phyloP scores from a whole-genome alignment of 2,113 vertebrate species.

The Cynocephalus volans region DNA sequence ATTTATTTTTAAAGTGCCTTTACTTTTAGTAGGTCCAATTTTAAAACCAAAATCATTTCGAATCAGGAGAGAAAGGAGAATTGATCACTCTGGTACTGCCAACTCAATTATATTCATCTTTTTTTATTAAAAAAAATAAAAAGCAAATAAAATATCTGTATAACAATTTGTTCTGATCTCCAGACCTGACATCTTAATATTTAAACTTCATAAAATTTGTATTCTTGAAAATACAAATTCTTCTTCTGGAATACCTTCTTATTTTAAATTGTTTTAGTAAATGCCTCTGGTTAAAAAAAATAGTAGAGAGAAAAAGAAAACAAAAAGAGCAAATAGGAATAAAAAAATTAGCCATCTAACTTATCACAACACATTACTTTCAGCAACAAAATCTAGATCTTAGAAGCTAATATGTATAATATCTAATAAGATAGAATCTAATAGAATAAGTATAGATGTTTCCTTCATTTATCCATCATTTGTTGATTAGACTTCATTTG shows the following conservation, averaged over 20 bases:
- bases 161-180: constrained; percentile 32
- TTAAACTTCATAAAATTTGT: constrained; percentile 19
- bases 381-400: constrained; percentile 6
- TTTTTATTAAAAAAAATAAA: not conserved
- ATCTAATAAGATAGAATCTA: constrained; percentile 52
- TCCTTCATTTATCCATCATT: constrained; percentile 69
- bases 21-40: constrained; percentile 30
- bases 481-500: constrained; percentile 73
- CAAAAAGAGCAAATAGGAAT: not conserved
- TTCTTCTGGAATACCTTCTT: constrained; percentile 11
- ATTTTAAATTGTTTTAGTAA: constrained; percentile 3
- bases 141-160: constrained; percentile 43
- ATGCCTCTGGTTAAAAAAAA: not conserved
- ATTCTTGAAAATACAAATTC: constrained; percentile 24
- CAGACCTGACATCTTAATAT: constrained; percentile 45
- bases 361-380: constrained; percentile 35
- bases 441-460: constrained; percentile 63
- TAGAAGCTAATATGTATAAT: constrained; percentile 58
- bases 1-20: constrained; percentile 57
- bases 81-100: not conserved
- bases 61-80: not conserved
- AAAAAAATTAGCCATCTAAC: constrained; percentile 11
- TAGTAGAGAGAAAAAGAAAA: not conserved
- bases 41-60: constrained; percentile 53
- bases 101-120: constrained; percentile 37